These are phyloP conservation scores for Gryllus longicercus DNA, from an alignment of 2,888 invertebrate genomes.

Conservation along the genomic window DNA sequence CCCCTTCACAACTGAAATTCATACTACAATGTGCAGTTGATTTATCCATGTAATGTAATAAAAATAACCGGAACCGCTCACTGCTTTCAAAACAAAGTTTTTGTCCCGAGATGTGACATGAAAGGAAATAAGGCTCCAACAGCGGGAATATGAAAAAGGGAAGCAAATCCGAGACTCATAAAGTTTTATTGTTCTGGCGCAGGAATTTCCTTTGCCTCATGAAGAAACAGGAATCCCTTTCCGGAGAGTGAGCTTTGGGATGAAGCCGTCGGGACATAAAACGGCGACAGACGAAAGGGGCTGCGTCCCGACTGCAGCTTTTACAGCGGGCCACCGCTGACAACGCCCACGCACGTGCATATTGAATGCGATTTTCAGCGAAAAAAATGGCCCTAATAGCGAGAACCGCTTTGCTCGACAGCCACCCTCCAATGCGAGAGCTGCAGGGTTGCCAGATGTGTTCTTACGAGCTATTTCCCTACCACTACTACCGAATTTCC, in stretches of 20 bases:
- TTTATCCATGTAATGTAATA: neutral
- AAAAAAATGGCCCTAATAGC: too few relatives aligned
- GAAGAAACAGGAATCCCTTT: neutral
- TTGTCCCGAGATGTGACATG: neutral
- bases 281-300: neutral
- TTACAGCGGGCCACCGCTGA: neutral
- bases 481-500: too few relatives aligned
- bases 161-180: constrained; percentile 8
- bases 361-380: too few relatives aligned
- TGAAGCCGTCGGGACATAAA: neutral
- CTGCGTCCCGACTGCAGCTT: neutral
- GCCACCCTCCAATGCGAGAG: too few relatives aligned
- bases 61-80: neutral
- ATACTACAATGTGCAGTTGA: neutral
- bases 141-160: neutral
- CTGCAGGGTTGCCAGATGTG: too few relatives aligned
- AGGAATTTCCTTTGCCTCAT: constrained; percentile 11
- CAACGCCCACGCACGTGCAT: neutral
- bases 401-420: too few relatives aligned
- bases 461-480: too few relatives aligned
- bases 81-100: neutral
- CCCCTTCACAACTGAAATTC: neutral
- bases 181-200: neutral
- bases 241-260: neutral
- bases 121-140: neutral